Evolutionary conservation across 2,888 invertebrate species (phyloP).

Genomic region (Pandemis corylana): DNA sequence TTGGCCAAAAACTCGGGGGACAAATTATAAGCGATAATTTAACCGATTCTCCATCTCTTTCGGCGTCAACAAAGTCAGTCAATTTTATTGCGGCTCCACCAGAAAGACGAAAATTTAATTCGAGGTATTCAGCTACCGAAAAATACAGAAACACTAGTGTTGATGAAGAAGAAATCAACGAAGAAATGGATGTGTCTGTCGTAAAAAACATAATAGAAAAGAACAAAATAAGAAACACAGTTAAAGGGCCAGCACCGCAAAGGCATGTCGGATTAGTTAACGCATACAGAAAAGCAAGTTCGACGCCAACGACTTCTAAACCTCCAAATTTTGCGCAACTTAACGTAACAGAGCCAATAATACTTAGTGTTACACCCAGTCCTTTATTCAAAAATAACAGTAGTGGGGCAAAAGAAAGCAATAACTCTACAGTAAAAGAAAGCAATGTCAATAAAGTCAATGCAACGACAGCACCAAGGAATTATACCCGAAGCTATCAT

Average conservation of each 20-base stretch:
- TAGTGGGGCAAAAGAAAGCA: constrained; percentile 52
- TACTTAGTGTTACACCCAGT: constrained; percentile 59
- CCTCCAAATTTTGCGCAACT: constrained; percentile 62
- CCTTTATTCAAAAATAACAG: constrained; percentile 56
- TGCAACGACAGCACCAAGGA: constrained; percentile 60
- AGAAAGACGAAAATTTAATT: constrained; percentile 77
- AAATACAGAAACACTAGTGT: constrained; percentile 79
- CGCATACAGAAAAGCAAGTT: constrained; percentile 76
- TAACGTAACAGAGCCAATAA: constrained; percentile 67
- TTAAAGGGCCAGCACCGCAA: constrained; percentile 81
- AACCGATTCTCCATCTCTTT: constrained; percentile 75
- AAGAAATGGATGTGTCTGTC: constrained; percentile 86
- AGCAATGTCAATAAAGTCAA: constrained; percentile 56
- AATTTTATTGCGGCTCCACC: constrained; percentile 73
- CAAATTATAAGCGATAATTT: constrained; percentile 73
- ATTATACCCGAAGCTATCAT: constrained; percentile 71
- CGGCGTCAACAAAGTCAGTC: constrained; percentile 80
- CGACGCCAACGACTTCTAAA: constrained; percentile 64
- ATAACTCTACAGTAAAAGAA: constrained; percentile 53
- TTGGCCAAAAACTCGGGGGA: constrained; percentile 87
- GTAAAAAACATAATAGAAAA: constrained; percentile 82
- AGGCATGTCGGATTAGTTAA: constrained; percentile 77
- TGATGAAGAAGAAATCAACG: constrained; percentile 83
- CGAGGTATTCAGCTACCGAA: constrained; percentile 78
- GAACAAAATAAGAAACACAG: constrained; percentile 81